Evolutionary conservation across 2,888 invertebrate species (phyloP), one percentile per base, ranked within the genome.

Genomic region (Drosophila putrida): DNA sequence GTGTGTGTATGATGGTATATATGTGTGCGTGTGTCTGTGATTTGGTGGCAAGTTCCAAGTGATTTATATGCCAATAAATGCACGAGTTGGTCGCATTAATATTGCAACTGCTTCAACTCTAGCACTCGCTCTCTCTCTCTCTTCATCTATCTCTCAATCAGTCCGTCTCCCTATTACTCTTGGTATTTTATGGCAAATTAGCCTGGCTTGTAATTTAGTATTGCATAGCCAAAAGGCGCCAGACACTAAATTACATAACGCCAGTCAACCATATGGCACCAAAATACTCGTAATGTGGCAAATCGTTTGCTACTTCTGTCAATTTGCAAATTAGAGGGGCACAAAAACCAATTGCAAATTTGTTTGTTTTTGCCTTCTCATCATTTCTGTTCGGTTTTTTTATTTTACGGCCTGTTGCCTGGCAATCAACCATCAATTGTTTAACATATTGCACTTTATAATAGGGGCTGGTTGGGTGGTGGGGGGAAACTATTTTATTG

Each of bases 51-150:
- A 54, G 62, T 43, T 61, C 65, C 44, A 68, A 73, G 75, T 82
- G 79, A 83, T 83, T 83, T 84, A 84, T 83, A 55, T 69, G 80
- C 80, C 82, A 78, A 84, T 82, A 83, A 80, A 84, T 82, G 82
- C 78, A 81, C 59, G 77, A 71, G 77, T 69, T 67, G 63, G 33
- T 64, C 61, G 70, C 82, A 82, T 82, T 82, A 82, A 82, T 82
- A 82, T 82, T 82, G 76, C 77, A 82, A 74, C 54, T 67, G 71
- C 71, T 59, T 15, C n/a, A 65, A 20, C 41, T 50, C 43, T 33
- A 3, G 25, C 2, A n/a, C n/a, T 35, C 27, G 2, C 15, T 51
- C 31, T 53, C 31, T 9, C 20, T 6, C 46, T 53, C 38, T 9
- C 9, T 49, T 33, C 20, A 11, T 11, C 38, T 51, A 15, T 6